Percentiles rank a stretch among this genome's conserved stretches.
phyloP scores from a whole-genome alignment of 2,113 vertebrate genomes.

The Xiphophorus couchianus region DNA sequence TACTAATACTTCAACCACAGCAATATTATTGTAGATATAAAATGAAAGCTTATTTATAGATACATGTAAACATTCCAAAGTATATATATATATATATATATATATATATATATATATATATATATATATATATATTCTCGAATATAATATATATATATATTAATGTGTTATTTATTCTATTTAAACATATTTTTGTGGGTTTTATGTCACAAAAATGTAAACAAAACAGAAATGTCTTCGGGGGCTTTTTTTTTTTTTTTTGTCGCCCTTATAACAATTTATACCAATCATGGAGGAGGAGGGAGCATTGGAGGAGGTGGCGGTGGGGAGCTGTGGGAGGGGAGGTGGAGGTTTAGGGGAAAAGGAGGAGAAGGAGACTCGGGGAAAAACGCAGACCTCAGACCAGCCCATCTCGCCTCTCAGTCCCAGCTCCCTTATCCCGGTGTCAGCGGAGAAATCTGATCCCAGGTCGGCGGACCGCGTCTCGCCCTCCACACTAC shows the following conservation, averaged over 20 bases:
- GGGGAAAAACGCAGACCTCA: slow-evolving; percentile 58
- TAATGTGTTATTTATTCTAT: not conserved
- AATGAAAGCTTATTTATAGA: too few relatives aligned
- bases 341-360: slow-evolving; percentile 12
- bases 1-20: not conserved
- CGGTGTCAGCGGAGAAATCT: slow-evolving; percentile 36
- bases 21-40: not conserved
- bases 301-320: not conserved
- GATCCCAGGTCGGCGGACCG: slow-evolving; percentile 62
- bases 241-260: not conserved
- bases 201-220: slow-evolving; percentile 8
- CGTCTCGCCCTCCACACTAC: slow-evolving; percentile 26
- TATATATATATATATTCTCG: not conserved
- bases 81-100: too few relatives aligned
- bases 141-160: not conserved
- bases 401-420: slow-evolving; percentile 48
- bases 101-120: too few relatives aligned
- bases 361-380: slow-evolving; percentile 29
- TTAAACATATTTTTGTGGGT: not conserved
- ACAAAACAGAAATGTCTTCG: not conserved
- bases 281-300: slow-evolving; percentile 4
- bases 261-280: not conserved
- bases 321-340: not conserved
- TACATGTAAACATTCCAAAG: too few relatives aligned
- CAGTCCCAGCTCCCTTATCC: not conserved